These are phyloP conservation scores for Natator depressus DNA, from an alignment of 2,113 vertebrate species.

Conservation along the genomic window DNA sequence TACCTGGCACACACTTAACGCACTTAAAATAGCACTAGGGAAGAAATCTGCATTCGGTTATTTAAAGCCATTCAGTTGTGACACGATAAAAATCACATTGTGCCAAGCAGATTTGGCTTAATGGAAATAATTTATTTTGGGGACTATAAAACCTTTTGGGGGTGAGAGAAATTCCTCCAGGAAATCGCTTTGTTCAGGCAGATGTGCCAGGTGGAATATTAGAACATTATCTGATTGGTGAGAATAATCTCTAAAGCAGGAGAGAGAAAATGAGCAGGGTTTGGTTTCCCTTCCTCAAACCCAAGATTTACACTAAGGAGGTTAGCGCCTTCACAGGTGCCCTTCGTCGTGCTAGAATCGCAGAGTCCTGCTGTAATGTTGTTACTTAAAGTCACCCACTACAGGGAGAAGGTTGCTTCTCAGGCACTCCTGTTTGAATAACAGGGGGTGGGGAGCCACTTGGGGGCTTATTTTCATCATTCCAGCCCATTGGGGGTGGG, in stretches of 20 bases:
- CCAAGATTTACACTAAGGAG: neutral
- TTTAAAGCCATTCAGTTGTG: neutral
- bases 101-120: neutral
- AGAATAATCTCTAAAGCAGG: neutral
- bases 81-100: neutral
- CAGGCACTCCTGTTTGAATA: neutral
- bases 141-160: neutral
- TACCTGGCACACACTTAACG: neutral
- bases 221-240: neutral
- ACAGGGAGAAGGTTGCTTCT: neutral
- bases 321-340: neutral
- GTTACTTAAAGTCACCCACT: neutral
- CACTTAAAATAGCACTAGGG: neutral
- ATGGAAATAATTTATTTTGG: neutral
- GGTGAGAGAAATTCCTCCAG: neutral
- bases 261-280: neutral
- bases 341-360: neutral
- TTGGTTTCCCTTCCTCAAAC: neutral
- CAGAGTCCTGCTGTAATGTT: neutral
- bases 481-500: neutral
- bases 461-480: neutral
- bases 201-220: neutral
- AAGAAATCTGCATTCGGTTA: neutral
- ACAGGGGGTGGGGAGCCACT: neutral
- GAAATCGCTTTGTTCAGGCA: neutral